Evolutionary conservation across 2,888 invertebrate genomes (phyloP), one percentile per base, ranked within the genome.

Genomic region (Tiliacea aurago): DNA sequence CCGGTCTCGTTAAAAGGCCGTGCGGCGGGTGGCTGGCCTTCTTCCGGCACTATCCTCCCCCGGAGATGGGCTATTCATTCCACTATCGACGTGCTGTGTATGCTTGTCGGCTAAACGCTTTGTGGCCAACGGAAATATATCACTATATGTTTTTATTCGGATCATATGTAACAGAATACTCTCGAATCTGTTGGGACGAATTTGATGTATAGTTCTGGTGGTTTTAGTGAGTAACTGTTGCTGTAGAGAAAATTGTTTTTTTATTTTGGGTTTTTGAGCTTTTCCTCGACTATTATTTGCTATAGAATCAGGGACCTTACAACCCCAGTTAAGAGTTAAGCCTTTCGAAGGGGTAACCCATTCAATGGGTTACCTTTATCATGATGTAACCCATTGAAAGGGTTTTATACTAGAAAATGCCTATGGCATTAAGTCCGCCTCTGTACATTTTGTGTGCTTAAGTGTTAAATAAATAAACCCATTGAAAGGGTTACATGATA

Each of bases 31-130:
- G 85, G 83, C 88, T 86, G 84, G 84, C 78, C 85, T 70, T 79
- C 91, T 92, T 94, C 94, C 94, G 93, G 93, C 92, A 92, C 92
- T 93, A 85, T 85, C 88, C 87, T 81, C 85, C 81, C 83, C 92
- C 93, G 94, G 94, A 94, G 93, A 94, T 94, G 92, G 93, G 87
- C 92, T 88, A 94, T 94, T 94, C 93, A 92, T 94, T 90, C 86
- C 85, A 74, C 90, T 89, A 93, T 94, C 91, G 93, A 92, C 90
- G 86, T 80, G 77, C 83, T 83, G 86, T 83, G 70, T 83, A 81
- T 86, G 80, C 80, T 85, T 82, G 88, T 80, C 84, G 78, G 62
- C 83, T 85, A 80, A 79, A 80, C 86, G 71, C 80, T 85, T 76
- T 84, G 83, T 86, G 77, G 59, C 65, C 62, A 82, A 78, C 84